A percentile compares a stretch with the other conserved stretches of the same genome.
Conservation (phyloP, 2,888 invertebrate genomes). For the Agrotis exclamationis region DNA sequence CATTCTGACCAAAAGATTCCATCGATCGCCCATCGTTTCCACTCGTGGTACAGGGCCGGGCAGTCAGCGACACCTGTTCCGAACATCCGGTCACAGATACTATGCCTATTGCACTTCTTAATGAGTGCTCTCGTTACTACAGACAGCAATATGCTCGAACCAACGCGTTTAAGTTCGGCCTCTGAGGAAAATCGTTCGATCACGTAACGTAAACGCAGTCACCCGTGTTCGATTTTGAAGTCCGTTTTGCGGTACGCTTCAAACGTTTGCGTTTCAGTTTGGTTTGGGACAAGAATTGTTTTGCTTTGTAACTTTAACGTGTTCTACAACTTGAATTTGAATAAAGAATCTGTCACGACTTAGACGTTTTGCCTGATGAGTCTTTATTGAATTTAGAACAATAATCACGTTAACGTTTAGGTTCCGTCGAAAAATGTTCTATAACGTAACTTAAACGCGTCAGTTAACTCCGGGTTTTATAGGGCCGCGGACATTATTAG, state of each 20-base stretch:
- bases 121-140: constrained; percentile 60
- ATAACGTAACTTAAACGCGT: constrained; percentile 55
- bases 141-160: constrained; percentile 51
- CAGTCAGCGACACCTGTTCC: constrained; percentile 80
- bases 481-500: constrained; percentile 38
- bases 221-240: constrained; percentile 39
- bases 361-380: constrained; percentile 11
- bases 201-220: constrained; percentile 57
- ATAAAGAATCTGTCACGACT: constrained; percentile 17
- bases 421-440: constrained; percentile 15
- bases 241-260: constrained; percentile 25
- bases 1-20: constrained; percentile 20
- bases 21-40: constrained; percentile 52
- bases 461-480: constrained; percentile 58
- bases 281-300: constrained; percentile 19
- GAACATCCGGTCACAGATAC: constrained; percentile 73
- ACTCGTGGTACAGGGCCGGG: constrained; percentile 68
- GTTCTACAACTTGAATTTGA: neutral
- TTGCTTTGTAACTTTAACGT: constrained; percentile 37
- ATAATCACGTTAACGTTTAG: constrained; percentile 39
- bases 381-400: constrained; percentile 47
- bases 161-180: constrained; percentile 63
- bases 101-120: constrained; percentile 68
- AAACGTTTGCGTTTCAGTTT: constrained; percentile 41
- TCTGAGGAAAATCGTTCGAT: constrained; percentile 39